phyloP scores from a whole-genome alignment of 2,888 invertebrate genomes.

The Cryptus armator region DNA sequence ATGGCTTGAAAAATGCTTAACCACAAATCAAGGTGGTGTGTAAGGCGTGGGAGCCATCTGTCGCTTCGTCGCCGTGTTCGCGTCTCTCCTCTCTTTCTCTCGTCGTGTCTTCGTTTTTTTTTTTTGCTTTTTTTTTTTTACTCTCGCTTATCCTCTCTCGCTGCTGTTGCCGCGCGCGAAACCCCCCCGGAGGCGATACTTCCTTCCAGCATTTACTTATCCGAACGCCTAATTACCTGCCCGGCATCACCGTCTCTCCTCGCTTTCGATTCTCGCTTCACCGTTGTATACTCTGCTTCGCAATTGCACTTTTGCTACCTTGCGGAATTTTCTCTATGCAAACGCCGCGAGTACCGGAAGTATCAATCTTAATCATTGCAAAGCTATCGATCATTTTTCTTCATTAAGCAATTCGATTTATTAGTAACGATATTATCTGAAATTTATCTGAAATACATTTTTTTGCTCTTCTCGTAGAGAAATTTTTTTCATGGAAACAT shows the following conservation, averaged over 20 bases:
- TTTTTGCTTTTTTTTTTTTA: neutral
- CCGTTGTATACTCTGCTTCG: neutral
- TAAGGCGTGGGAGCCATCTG: constrained; percentile 77
- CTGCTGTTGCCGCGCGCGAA: constrained; percentile 47
- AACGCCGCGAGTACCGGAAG: constrained; percentile 18
- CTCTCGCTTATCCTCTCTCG: constrained; percentile 38
- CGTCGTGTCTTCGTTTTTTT: too few relatives aligned
- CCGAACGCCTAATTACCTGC: constrained; percentile 74
- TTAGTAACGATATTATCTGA: too few relatives aligned
- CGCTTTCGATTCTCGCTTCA: constrained; percentile 2
- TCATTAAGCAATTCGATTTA: neutral
- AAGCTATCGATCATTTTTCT: neutral
- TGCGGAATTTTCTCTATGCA: neutral
- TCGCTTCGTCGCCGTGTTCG: constrained; percentile 69
- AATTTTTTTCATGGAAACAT: too few relatives aligned
- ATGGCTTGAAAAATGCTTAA: constrained; percentile 83
- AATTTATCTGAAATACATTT: too few relatives aligned
- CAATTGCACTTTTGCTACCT: neutral
- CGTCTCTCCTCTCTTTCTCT: constrained; percentile 56
- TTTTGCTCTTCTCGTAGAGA: too few relatives aligned
- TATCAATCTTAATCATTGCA: neutral
- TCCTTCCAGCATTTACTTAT: constrained; percentile 74
- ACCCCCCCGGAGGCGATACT: constrained; percentile 72
- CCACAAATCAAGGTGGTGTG: constrained; percentile 83
- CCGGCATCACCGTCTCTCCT: constrained; percentile 17